Base-by-base conservation (phyloP, 2,797 vertebrate genomes). In the Yasuhikotakia modesta region DNA sequence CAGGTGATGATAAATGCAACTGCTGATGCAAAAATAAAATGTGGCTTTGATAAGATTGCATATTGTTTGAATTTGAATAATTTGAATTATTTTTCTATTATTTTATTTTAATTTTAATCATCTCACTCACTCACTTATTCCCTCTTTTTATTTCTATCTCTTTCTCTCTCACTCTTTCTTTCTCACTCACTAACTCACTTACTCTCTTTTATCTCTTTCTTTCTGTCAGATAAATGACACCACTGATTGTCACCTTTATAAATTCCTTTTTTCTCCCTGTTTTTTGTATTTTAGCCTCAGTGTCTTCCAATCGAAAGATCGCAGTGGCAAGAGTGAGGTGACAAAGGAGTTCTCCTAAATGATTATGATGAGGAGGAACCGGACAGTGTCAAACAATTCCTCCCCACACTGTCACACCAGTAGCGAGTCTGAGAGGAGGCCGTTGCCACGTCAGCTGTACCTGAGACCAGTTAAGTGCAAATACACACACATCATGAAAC, bases 251-350 rank as follows among this genome's bases (percentile, higher is more conserved):
- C n/a, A 17, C 16, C 17, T 50, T 50, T n/a, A 50, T 50, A 50
- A 3, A 50, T 50, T 12, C 48, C 48, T 90, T 92, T 90, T 90
- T 79, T 84, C 85, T 87, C 86, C 87, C 85, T 30, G 24, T 61
- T 10, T 61, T 61, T 32, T 2, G 2, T 55, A n/a, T 61, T 39
- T 64, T 13, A 58, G 22, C 12, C 12, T 27, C 4, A 13, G 17
- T 43, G 24, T 73, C 22, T 55, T 45, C 0, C 6, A 16, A 30
- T 39, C 67, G 50, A 76, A 53, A 76, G 22, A 76, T 24, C 19
- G n/a, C 24, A 55, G 3, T 43, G 57, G 39, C 16, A 30, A 73
- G 45, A 27, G 39, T 61, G 43, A 46, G 14, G 30, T 30, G 12
- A 35, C 3, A 55, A 46, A 57, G 63, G 70, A 45, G 16, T 69